A percentile compares a stretch with the other conserved stretches of the same genome.
Conservation (phyloP, 37 sponge, comb jelly and placozoan species). For the Halichondria panicea region DNA sequence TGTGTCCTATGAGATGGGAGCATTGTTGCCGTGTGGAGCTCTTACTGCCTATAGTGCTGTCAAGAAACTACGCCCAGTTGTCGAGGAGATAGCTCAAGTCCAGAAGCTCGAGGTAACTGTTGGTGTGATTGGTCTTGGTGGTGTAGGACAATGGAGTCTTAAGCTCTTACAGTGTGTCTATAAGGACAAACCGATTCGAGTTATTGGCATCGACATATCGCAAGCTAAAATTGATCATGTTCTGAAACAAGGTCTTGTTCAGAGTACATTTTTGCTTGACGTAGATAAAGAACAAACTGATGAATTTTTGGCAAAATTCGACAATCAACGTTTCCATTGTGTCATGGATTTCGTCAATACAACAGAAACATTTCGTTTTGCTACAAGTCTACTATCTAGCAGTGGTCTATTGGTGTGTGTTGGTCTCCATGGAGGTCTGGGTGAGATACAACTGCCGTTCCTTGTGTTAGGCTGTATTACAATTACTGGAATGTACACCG, state of each 20-base stretch:
- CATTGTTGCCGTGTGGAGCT: conserved; percentile 27
- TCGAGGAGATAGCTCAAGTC: neutral
- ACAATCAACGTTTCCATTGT: neutral
- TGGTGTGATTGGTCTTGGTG: conserved; percentile 45
- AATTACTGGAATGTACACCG: conserved; percentile 25
- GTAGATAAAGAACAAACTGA: neutral
- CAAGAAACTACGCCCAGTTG: neutral
- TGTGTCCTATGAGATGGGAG: conserved; percentile 9
- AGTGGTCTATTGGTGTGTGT: conserved; percentile 29
- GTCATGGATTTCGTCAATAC: conserved; percentile 54
- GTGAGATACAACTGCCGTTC: conserved; percentile 25
- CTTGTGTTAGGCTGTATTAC: neutral
- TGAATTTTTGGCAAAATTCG: neutral
- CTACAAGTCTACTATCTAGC: neutral
- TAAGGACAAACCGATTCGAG: neutral
- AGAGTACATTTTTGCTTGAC: conserved; percentile 5
- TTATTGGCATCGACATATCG: conserved; percentile 36
- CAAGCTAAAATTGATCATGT: neutral
- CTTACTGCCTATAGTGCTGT: conserved; percentile 47
- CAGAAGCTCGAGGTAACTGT: conserved; percentile 3
- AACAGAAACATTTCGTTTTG: conserved; percentile 26
- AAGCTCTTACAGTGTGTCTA: conserved; percentile 5
- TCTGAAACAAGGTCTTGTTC: conserved; percentile 1
- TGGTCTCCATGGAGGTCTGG: conserved; percentile 48
- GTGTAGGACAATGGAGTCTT: conserved; percentile 38